These are phyloP conservation scores for Myotis yumanensis DNA, from an alignment of 2,113 vertebrate genomes.

Conservation along the genomic window DNA sequence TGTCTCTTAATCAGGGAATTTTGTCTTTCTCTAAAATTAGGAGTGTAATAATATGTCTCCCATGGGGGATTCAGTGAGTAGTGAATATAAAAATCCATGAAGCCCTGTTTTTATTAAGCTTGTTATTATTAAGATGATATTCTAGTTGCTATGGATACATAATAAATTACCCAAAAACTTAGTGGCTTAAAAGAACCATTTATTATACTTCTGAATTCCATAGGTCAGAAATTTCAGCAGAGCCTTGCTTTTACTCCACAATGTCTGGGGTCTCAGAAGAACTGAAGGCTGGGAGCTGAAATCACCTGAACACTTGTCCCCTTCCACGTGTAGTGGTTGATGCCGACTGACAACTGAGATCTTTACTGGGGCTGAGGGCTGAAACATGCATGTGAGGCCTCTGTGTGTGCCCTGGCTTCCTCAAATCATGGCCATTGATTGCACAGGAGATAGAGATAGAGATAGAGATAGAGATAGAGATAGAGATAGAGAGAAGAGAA, in stretches of 20 bases:
- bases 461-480: fast-evolving
- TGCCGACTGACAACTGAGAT: not conserved
- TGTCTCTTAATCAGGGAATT: slow-evolving; percentile 42
- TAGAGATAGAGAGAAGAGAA: no score
- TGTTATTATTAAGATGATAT: slow-evolving; percentile 58
- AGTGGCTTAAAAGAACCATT: not conserved
- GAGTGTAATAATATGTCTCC: not conserved
- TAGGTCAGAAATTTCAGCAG: not conserved
- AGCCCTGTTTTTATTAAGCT: slow-evolving; percentile 14
- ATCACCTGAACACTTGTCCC: not conserved
- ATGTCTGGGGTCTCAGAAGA: not conserved
- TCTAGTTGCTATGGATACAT: slow-evolving; percentile 53
- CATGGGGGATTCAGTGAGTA: slow-evolving; percentile 8
- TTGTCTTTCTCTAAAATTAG: slow-evolving; percentile 44
- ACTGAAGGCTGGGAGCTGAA: not conserved
- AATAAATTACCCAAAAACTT: slow-evolving; percentile 48
- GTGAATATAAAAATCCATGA: slow-evolving; percentile 21
- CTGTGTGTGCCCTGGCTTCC: not conserved
- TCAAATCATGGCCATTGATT: not conserved
- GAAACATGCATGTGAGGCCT: no score
- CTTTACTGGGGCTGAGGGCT: not conserved
- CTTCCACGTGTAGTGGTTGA: not conserved
- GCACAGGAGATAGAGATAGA: not conserved
- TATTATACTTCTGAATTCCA: not conserved
- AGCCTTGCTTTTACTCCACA: not conserved